Conservation (phyloP, 1,140 invertebrate species). For the Rhyzopertha dominica region DNA sequence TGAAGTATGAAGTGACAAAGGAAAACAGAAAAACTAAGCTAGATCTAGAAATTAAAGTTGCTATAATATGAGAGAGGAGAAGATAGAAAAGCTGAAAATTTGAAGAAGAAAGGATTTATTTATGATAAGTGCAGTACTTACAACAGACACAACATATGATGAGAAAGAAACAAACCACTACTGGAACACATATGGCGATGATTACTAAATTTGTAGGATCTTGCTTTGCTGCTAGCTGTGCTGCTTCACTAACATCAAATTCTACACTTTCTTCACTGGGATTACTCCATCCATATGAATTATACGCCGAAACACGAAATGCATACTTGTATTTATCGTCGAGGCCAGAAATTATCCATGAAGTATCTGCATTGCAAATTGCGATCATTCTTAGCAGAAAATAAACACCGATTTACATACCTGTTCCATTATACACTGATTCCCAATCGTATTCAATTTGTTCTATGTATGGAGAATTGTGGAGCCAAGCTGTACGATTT, state of each 20-base stretch:
- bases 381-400: slow-evolving; percentile 1
- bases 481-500: slow-evolving; percentile 35
- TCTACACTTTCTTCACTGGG: slow-evolving; percentile 54
- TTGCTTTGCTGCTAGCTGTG: slow-evolving; percentile 55
- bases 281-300: slow-evolving; percentile 76
- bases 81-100: too few relatives aligned
- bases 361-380: slow-evolving; percentile 52
- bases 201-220: slow-evolving; percentile 52
- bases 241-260: slow-evolving; percentile 51
- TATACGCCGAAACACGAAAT: slow-evolving; percentile 74
- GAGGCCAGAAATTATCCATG: slow-evolving; percentile 72
- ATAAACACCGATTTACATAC: slow-evolving; percentile 41
- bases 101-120: too few relatives aligned
- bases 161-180: slow-evolving; percentile 46
- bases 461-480: slow-evolving; percentile 42
- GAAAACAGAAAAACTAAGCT: too few relatives aligned
- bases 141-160: slow-evolving; percentile 47
- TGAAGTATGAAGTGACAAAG: too few relatives aligned
- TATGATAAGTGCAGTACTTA: too few relatives aligned
- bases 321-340: slow-evolving; percentile 56
- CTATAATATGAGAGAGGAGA: too few relatives aligned
- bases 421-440: slow-evolving; percentile 74
- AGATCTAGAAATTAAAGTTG: too few relatives aligned
- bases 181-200: slow-evolving; percentile 54
- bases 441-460: slow-evolving; percentile 56